Conservation (phyloP, 2,113 vertebrate genomes). For the Sula dactylatra region DNA sequence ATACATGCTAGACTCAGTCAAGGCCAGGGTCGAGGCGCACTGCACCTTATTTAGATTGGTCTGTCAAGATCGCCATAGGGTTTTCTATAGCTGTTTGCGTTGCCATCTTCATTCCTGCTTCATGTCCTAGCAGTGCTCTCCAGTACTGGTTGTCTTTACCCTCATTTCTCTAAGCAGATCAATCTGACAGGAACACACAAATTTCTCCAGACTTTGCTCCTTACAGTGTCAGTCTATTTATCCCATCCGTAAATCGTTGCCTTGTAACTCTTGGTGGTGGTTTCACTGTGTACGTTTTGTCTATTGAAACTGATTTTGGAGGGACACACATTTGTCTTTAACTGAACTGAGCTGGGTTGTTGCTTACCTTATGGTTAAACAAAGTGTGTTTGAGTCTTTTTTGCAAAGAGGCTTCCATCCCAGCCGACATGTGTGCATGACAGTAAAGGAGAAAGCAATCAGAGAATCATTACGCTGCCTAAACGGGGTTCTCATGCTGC, state of each 20-base stretch:
- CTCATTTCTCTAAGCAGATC: no score
- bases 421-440: not conserved
- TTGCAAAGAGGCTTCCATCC: not conserved
- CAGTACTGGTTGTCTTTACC: not conserved
- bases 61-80: not conserved
- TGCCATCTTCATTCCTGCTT: not conserved
- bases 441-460: not conserved
- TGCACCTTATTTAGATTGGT: not conserved
- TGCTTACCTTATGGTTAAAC: not conserved
- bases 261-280: not conserved
- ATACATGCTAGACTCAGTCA: not conserved
- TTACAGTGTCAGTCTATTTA: not conserved
- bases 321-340: not conserved
- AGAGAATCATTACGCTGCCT: not conserved
- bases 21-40: not conserved
- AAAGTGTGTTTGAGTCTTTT: not conserved
- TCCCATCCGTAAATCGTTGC: not conserved
- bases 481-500: not conserved
- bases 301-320: not conserved
- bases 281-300: not conserved
- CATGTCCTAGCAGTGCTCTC: not conserved
- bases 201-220: not conserved
- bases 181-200: not conserved
- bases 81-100: not conserved
- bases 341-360: not conserved